Percentiles rank a stretch among this genome's conserved stretches.
Conservation (phyloP, 53 echinoderm and acorn worm species). For the Arbacia lixula region DNA sequence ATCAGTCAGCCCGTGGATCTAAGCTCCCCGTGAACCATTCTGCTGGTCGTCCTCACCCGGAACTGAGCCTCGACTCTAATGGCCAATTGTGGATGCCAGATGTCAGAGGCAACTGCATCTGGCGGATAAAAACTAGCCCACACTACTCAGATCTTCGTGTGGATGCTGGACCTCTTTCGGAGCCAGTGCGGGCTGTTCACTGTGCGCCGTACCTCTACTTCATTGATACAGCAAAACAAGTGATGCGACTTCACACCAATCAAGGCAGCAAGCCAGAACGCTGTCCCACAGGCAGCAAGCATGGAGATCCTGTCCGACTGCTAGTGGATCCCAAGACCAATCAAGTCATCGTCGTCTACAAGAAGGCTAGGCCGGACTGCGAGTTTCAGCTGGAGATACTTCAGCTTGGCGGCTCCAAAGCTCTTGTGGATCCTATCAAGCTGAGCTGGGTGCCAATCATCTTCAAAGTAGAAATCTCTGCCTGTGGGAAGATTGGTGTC, state of each 20-base stretch:
- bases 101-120: conserved; percentile 5
- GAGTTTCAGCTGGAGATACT: neutral
- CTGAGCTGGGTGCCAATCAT: neutral
- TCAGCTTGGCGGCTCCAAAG: neutral
- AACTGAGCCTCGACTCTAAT: conserved; percentile 9
- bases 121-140: neutral
- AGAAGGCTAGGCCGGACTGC: neutral
- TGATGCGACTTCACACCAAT: neutral
- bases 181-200: neutral
- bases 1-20: too few species aligned
- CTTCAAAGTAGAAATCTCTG: conserved; percentile 14
- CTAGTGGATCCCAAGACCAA: conserved; percentile 16
- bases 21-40: too few species aligned
- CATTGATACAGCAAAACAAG: conserved; percentile 23
- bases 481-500: conserved; percentile 17
- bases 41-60: too few species aligned
- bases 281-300: neutral
- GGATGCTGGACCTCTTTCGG: neutral
- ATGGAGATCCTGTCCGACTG: conserved; percentile 26
- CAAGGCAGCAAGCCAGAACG: neutral
- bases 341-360: conserved; percentile 27
- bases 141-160: neutral
- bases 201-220: conserved; percentile 10
- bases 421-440: conserved; percentile 12
- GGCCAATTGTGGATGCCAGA: conserved; percentile 35